Evolutionary conservation across 2,113 vertebrate genomes (phyloP), one percentile per base, ranked within the genome.

Genomic region (Cacatua alba): DNA sequence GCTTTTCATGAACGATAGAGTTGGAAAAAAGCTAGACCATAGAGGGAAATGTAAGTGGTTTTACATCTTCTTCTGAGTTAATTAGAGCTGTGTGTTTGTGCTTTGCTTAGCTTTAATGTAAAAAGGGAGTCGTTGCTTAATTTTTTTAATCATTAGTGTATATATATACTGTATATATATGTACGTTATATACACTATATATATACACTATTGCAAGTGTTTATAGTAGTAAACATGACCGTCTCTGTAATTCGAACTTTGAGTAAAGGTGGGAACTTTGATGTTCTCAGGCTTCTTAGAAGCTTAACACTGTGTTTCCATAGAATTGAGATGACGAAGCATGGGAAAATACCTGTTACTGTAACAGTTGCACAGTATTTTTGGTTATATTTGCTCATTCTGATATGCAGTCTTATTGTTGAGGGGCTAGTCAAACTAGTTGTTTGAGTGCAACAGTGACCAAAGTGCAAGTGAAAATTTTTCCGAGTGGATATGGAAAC

Each of bases 401-500:
- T 62, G 14, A 62, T 26, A 21, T 0, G 1, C 18, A 55, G 0
- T 62, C 62, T 68, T 60, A 29, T 29, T 60, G 33, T 29, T 60
- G 35, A 31, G 25, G 16, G 52, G 17, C 48, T 67, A 37, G 10
- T 69, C 28, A 64, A 71, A 78, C 11, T n/a, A 25, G 18, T 82
- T n/a, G 8, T 78, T 92, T 79, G 24, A 18, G 26, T 84, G 57
- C 43, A 31, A 29, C 89, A 23, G 12, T 43, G 28, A 31, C 23
- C 8, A 25, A 85, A 57, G 74, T n/a, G 41, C 8, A 43, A 46
- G 7, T 35, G 37, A 49, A 53, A 48, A 8, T 23, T 79, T 83
- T 83, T 63, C 67, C 31, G 41, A 13, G 14, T 11, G 17, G 6
- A 46, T 59, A 13, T 0, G 0, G 68, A 77, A 55, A 24, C 20